These are phyloP conservation scores for Macrostomum cliftonense DNA, from an alignment of 2,888 invertebrate genomes.

Conservation along the genomic window DNA sequence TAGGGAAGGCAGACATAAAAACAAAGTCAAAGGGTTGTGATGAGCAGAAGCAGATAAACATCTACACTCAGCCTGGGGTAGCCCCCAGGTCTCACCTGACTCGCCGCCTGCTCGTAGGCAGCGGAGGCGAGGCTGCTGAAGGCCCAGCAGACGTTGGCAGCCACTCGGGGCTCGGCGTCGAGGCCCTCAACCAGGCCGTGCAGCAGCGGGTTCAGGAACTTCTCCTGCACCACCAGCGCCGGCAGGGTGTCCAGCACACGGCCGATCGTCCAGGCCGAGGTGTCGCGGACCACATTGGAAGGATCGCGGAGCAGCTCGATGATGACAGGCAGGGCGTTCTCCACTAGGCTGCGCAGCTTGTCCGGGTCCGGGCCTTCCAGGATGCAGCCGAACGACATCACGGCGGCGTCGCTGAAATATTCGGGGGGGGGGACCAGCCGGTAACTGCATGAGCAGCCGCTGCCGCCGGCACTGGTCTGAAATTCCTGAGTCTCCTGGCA, in stretches of 20 bases:
- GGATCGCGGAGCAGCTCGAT: slow-evolving; percentile 81
- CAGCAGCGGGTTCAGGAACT: slow-evolving; percentile 54
- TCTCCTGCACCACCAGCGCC: slow-evolving; percentile 66
- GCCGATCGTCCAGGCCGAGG: slow-evolving; percentile 93
- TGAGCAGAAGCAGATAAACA: no score
- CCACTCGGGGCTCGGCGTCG: slow-evolving; percentile 80
- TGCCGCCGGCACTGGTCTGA: no score
- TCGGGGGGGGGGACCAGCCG: no score
- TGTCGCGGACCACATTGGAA: slow-evolving; percentile 82
- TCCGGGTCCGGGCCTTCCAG: slow-evolving; percentile 70
- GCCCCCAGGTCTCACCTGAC: background rate
- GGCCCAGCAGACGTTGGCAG: slow-evolving; percentile 94
- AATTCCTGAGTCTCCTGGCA: no score
- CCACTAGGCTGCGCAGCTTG: slow-evolving; percentile 64
- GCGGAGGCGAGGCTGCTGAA: slow-evolving; percentile 89
- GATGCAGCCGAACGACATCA: slow-evolving; percentile 86
- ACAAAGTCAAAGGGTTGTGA: no score
- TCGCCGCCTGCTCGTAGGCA: slow-evolving; percentile 63
- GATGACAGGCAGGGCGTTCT: slow-evolving; percentile 84
- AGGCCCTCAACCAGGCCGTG: slow-evolving; percentile 49
- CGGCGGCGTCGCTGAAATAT: slow-evolving; percentile 62
- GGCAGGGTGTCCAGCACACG: slow-evolving; percentile 90
- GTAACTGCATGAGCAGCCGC: no score
- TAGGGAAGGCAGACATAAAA: no score
- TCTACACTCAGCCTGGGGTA: no score